Percentiles rank a stretch among this genome's conserved stretches.
phyloP scores from a whole-genome alignment of 1,140 invertebrate genomes.

The Ips nitidus region DNA sequence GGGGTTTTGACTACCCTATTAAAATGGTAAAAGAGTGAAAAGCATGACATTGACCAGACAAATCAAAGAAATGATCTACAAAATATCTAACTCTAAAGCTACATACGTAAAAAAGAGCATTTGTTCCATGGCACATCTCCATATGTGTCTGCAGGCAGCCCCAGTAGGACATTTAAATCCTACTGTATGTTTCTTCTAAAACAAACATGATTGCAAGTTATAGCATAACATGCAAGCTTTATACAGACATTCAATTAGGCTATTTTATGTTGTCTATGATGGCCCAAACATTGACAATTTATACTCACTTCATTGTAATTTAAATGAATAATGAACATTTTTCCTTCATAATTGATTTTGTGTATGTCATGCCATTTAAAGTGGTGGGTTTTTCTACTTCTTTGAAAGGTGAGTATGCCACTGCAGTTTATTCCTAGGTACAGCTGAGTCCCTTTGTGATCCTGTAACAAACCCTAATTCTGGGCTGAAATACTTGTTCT shows the following conservation, averaged over 20 bases:
- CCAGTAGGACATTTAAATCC: slow-evolving; percentile 93
- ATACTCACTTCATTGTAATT: slow-evolving; percentile 62
- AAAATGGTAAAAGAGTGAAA: no score
- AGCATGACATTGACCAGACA: no score
- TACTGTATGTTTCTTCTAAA: slow-evolving; percentile 93
- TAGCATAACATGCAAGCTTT: neutral
- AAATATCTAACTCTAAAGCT: neutral
- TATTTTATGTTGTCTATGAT: no score
- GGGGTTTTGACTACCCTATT: no score
- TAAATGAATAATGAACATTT: slow-evolving; percentile 96
- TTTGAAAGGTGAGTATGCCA: slow-evolving; percentile 93
- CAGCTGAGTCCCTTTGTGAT: slow-evolving; percentile 84
- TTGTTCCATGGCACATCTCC: slow-evolving; percentile 95
- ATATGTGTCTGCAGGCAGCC: slow-evolving; percentile 88
- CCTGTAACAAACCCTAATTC: slow-evolving; percentile 60
- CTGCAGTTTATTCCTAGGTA: slow-evolving; percentile 94
- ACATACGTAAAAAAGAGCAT: slow-evolving; percentile 97
- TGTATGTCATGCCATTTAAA: slow-evolving; percentile 95
- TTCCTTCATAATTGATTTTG: slow-evolving; percentile 96
- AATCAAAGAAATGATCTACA: no score
- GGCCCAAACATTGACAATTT: neutral
- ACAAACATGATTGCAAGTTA: slow-evolving; percentile 50
- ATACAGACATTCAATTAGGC: no score
- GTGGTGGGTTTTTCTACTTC: slow-evolving; percentile 87
- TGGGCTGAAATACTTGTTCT: neutral